Conservation (phyloP, 2,888 invertebrate species). For the Caenorhabditis sp. region DNA sequence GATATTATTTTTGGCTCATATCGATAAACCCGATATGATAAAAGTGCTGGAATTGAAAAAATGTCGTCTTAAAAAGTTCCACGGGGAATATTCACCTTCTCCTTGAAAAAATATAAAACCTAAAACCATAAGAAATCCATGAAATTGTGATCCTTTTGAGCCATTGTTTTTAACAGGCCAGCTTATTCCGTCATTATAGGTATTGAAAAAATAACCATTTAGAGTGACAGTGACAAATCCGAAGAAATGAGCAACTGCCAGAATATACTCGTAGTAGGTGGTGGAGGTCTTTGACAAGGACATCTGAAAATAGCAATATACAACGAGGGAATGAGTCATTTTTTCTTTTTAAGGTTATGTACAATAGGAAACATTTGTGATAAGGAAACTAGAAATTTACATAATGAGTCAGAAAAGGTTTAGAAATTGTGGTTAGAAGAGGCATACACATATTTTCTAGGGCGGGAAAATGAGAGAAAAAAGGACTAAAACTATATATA, state of each 20-base stretch:
- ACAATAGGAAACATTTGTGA: no score
- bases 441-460: no score
- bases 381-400: no score
- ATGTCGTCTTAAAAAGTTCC: background rate
- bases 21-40: conserved; percentile 60
- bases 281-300: conserved; percentile 10
- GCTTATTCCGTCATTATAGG: conserved; percentile 29
- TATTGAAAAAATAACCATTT: conserved; percentile 53
- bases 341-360: no score
- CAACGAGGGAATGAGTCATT: no score
- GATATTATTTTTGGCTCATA: conserved; percentile 55
- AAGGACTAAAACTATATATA: no score
- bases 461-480: no score
- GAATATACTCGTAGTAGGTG: conserved; percentile 34
- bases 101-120: conserved; percentile 64
- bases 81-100: conserved; percentile 48
- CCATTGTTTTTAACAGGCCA: conserved; percentile 34
- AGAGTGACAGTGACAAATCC: conserved; percentile 49
- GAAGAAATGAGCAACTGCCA: conserved; percentile 49
- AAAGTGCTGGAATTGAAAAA: conserved; percentile 50
- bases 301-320: conserved; percentile 11
- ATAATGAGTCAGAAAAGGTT: no score
- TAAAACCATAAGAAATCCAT: conserved; percentile 54
- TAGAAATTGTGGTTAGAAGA: no score
- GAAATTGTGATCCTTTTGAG: conserved; percentile 24